phyloP scores from a whole-genome alignment of 2,888 invertebrate genomes.

The Abrostola triplasia region DNA sequence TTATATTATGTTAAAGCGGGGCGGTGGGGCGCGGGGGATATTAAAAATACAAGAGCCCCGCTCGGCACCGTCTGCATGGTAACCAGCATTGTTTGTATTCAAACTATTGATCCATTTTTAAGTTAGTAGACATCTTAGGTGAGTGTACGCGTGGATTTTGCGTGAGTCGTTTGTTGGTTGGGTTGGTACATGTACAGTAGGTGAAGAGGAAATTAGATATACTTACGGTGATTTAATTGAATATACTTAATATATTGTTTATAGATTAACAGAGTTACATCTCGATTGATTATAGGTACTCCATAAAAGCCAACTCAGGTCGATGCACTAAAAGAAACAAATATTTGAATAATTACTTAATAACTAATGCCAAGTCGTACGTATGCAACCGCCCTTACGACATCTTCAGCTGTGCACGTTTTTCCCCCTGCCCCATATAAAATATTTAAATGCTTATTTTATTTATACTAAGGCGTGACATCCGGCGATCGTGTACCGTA shows the following conservation, averaged over 20 bases:
- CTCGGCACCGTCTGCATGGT: slow-evolving; percentile 79
- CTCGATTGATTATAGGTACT: too few species aligned
- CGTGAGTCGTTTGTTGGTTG: neutral
- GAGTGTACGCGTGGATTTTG: slow-evolving; percentile 6
- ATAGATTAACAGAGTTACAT: neutral
- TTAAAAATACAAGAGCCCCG: slow-evolving; percentile 86
- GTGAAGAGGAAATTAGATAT: neutral
- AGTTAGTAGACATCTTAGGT: slow-evolving; percentile 53
- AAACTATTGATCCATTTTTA: slow-evolving; percentile 80
- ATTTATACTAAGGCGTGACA: slow-evolving; percentile 44
- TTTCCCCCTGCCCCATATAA: slow-evolving; percentile 39
- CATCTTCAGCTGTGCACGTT: slow-evolving; percentile 44
- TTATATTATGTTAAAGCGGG: slow-evolving; percentile 88
- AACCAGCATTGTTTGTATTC: slow-evolving; percentile 83
- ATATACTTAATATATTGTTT: too few species aligned
- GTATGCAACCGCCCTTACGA: slow-evolving; percentile 29
- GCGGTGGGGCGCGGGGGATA: slow-evolving; percentile 74
- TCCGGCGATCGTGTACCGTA: slow-evolving; percentile 24
- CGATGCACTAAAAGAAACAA: neutral
- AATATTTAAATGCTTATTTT: slow-evolving; percentile 52
- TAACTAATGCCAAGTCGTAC: slow-evolving; percentile 4
- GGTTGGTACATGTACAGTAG: neutral
- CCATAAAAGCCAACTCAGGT: too few species aligned
- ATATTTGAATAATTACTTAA: neutral
- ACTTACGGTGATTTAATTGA: neutral